Percentiles rank a stretch among this genome's conserved stretches.
Evolutionary conservation across 2,113 vertebrate species (phyloP).

Genomic region (Microtus oregoni): DNA sequence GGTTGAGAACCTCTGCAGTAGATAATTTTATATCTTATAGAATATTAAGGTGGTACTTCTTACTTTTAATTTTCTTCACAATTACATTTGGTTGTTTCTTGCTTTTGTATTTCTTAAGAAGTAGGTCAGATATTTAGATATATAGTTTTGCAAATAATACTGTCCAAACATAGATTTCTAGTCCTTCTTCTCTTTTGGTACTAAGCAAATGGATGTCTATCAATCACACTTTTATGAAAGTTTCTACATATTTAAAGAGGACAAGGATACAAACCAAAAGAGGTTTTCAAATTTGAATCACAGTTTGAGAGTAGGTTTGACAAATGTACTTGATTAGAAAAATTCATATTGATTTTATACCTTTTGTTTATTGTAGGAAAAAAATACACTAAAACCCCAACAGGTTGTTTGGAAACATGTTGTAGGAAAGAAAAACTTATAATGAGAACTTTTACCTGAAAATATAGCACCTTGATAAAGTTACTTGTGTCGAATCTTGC

Average conservation of each 20-base stretch:
- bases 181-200: neutral
- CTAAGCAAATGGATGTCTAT: neutral
- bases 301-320: neutral
- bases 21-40: neutral
- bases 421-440: neutral
- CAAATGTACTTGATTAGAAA: neutral
- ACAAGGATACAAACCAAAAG: neutral
- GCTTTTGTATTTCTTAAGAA: neutral
- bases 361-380: neutral
- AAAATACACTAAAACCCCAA: neutral
- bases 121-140: neutral
- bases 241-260: neutral
- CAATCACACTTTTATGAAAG: neutral
- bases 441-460: neutral
- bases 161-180: neutral
- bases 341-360: neutral
- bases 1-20: rapidly evolving
- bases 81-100: neutral
- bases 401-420: neutral
- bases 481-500: neutral
- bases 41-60: neutral
- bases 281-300: neutral
- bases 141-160: neutral
- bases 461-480: neutral
- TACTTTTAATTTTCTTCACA: neutral